A percentile compares a stretch with the other conserved stretches of the same genome.
Conservation (phyloP, 2,888 invertebrate species). For the Catotricha subobsoleta region DNA sequence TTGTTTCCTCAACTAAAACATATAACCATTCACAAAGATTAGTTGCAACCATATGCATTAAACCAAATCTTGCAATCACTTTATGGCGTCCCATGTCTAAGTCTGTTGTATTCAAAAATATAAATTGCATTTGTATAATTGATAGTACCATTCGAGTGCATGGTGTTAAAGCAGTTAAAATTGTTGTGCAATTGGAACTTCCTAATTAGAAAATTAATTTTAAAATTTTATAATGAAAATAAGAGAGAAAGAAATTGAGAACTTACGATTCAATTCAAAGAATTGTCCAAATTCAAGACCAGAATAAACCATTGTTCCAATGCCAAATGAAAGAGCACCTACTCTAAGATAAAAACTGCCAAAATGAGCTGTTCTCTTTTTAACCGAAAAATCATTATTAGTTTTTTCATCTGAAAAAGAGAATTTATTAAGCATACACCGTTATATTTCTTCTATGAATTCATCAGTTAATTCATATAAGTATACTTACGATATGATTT, state of each 20-base stretch:
- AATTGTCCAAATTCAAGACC: slow-evolving; percentile 55
- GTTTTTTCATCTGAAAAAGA: slow-evolving; percentile 22
- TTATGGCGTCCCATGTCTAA: slow-evolving; percentile 46
- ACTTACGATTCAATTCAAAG: slow-evolving; percentile 42
- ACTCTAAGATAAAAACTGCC: slow-evolving; percentile 76
- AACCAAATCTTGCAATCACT: slow-evolving; percentile 65
- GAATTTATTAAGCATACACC: not conserved
- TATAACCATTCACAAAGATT: slow-evolving; percentile 87
- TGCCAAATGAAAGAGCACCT: slow-evolving; percentile 46
- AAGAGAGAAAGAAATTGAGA: no score
- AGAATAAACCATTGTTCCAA: slow-evolving; percentile 53
- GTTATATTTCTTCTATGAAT: not conserved
- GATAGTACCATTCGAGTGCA: slow-evolving; percentile 66
- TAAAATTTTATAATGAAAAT: not conserved
- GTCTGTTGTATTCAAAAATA: slow-evolving; percentile 74
- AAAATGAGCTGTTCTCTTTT: slow-evolving; percentile 37
- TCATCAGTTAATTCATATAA: not conserved
- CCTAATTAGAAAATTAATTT: slow-evolving; percentile 10
- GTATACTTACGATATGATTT: slow-evolving; percentile 30
- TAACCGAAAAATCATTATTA: slow-evolving; percentile 21
- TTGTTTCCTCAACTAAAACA: slow-evolving; percentile 72
- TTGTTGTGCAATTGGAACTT: slow-evolving; percentile 38
- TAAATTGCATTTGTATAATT: slow-evolving; percentile 82
- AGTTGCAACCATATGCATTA: slow-evolving; percentile 82
- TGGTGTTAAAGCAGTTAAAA: slow-evolving; percentile 58